Evolutionary conservation across 2,888 invertebrate genomes (phyloP).

Genomic region (Malacosoma neustria): DNA sequence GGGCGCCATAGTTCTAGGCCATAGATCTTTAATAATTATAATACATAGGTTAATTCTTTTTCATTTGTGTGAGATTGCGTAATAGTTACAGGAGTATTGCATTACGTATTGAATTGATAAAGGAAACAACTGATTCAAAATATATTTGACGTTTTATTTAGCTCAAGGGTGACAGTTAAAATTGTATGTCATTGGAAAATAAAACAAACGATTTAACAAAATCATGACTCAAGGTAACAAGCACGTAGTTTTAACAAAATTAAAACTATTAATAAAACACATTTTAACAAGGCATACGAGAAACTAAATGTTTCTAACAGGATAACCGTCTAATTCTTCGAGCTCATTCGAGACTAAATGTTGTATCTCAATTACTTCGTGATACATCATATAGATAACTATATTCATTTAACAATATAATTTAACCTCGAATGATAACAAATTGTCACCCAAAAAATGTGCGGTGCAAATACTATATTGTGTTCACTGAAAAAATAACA

Average conservation of each 20-base stretch:
- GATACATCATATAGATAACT: not conserved
- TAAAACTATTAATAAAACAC: constrained; percentile 67
- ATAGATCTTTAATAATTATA: no score
- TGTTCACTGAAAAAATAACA: no score
- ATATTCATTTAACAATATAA: not conserved
- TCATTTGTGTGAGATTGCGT: no score
- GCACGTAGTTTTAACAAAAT: constrained; percentile 64
- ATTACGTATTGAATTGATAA: constrained; percentile 13
- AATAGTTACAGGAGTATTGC: no score
- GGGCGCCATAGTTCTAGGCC: no score
- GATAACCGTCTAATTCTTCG: not conserved
- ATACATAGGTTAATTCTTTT: no score
- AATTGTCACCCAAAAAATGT: constrained; percentile 39
- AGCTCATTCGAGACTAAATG: constrained; percentile 23
- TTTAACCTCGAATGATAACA: constrained; percentile 30
- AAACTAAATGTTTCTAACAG: not conserved
- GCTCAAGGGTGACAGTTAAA: constrained; percentile 67
- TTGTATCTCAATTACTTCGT: constrained; percentile 4
- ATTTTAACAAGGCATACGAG: constrained; percentile 19
- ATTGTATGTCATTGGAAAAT: constrained; percentile 68
- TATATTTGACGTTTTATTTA: constrained; percentile 71
- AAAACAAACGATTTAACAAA: constrained; percentile 71
- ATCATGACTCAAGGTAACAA: constrained; percentile 73
- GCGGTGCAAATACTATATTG: constrained; percentile 39
- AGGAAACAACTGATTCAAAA: constrained; percentile 58